Evolutionary conservation across 2,113 vertebrate genomes (phyloP).

Genomic region (Zeus faber): DNA sequence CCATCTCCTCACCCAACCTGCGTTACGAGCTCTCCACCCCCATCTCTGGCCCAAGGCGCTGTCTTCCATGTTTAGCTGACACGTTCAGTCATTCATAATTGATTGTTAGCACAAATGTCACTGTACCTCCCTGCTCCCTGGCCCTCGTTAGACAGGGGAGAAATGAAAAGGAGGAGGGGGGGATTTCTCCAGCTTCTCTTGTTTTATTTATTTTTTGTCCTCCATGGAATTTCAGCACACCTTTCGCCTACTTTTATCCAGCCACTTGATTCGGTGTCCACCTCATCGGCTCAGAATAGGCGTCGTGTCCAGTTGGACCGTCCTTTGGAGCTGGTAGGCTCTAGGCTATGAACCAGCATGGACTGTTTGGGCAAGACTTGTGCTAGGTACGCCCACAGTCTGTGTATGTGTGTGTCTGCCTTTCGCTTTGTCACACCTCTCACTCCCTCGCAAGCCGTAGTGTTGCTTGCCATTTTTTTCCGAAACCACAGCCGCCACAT

Average conservation of each 20-base stretch:
- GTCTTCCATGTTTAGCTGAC: conserved; percentile 21
- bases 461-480: conserved; percentile 1
- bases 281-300: too few species aligned
- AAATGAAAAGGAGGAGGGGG: neutral
- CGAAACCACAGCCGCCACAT: conserved; percentile 18
- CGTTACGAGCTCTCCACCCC: conserved; percentile 30
- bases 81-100: conserved; percentile 7
- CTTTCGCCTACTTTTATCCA: neutral
- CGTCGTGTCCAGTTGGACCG: neutral
- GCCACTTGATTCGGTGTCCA: neutral
- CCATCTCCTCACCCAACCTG: conserved; percentile 18
- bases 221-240: neutral
- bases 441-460: neutral
- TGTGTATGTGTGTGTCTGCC: neutral
- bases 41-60: conserved; percentile 19
- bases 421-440: neutral
- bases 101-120: conserved; percentile 15
- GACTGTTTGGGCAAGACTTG: neutral
- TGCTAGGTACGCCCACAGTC: neutral
- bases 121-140: conserved; percentile 3
- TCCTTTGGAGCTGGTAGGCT: neutral
- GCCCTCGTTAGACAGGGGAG: neutral
- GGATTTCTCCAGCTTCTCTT: too few species aligned
- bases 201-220: neutral
- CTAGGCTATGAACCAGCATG: neutral